phyloP scores from a whole-genome alignment of 2,797 vertebrate species.

The Sarcophilus harrisii region DNA sequence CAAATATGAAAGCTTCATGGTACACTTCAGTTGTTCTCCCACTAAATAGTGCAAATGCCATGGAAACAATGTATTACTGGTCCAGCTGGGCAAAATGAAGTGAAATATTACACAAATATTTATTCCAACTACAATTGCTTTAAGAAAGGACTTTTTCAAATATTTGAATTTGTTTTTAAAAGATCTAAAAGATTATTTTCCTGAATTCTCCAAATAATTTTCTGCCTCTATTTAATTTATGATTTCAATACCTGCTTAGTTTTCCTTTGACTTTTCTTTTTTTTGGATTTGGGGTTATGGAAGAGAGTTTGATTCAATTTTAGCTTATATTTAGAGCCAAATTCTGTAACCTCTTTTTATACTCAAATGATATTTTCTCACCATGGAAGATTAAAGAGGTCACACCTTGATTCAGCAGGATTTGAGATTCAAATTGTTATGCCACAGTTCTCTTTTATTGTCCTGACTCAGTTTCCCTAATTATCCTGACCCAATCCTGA shows the following conservation, averaged over 20 bases:
- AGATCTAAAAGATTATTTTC: not conserved
- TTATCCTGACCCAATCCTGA: too few species aligned
- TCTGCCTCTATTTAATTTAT: not conserved
- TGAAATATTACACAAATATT: not conserved
- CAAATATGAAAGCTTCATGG: too few species aligned
- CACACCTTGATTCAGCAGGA: not conserved
- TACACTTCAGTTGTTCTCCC: too few species aligned
- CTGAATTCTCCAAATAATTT: not conserved
- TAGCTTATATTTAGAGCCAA: not conserved
- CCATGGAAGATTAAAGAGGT: slow-evolving; percentile 14
- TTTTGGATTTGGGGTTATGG: not conserved
- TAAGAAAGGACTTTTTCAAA: not conserved
- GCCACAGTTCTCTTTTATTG: too few species aligned
- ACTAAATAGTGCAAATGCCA: too few species aligned
- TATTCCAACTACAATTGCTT: not conserved
- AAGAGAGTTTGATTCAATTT: not conserved
- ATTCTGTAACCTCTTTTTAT: not conserved
- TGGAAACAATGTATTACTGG: not conserved
- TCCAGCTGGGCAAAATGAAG: not conserved
- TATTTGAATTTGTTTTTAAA: not conserved
- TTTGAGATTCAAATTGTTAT: not conserved
- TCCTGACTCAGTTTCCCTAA: too few species aligned
- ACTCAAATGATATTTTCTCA: slow-evolving; percentile 13
- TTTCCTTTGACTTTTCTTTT: not conserved
- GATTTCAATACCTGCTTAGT: not conserved